Evolutionary conservation across 2,797 vertebrate species (phyloP).

Genomic region (Yasuhikotakia modesta): DNA sequence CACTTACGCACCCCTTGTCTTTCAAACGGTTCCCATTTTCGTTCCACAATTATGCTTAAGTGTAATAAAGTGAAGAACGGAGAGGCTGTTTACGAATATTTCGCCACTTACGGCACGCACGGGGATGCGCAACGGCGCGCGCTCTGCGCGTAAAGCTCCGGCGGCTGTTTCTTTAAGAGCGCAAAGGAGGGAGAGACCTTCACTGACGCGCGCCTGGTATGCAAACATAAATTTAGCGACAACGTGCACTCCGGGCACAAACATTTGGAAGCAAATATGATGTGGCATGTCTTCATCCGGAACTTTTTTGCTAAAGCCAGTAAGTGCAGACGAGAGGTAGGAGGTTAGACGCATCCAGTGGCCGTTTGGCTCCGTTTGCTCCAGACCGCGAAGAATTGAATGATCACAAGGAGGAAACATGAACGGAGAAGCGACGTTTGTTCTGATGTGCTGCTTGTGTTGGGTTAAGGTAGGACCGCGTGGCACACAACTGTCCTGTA

Average conservation of each 20-base stretch:
- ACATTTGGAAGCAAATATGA: constrained; percentile 69
- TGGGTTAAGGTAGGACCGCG: constrained; percentile 41
- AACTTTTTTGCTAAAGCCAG: constrained; percentile 58
- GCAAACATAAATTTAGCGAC: constrained; percentile 83
- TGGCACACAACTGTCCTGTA: background rate
- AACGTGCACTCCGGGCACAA: constrained; percentile 76
- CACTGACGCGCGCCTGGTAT: constrained; percentile 75
- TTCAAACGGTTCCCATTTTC: constrained; percentile 28
- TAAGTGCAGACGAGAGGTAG: constrained; percentile 53
- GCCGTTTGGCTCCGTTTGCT: constrained; percentile 10
- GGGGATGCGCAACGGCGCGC: background rate
- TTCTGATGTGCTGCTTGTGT: constrained; percentile 59
- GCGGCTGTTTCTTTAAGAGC: constrained; percentile 80
- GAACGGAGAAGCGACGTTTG: constrained; percentile 53
- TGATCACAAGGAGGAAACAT: constrained; percentile 52
- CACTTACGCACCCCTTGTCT: constrained; percentile 7
- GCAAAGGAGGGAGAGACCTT: constrained; percentile 75
- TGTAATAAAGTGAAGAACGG: background rate
- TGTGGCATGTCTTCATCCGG: constrained; percentile 69
- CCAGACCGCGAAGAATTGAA: constrained; percentile 18
- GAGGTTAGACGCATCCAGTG: constrained; percentile 53
- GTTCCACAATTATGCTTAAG: background rate
- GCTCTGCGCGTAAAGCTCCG: background rate
- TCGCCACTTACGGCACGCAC: background rate
- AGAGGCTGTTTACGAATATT: background rate